Evolutionary conservation across 2,797 vertebrate species (phyloP).

Genomic region (Scomberomorus guttatus): DNA sequence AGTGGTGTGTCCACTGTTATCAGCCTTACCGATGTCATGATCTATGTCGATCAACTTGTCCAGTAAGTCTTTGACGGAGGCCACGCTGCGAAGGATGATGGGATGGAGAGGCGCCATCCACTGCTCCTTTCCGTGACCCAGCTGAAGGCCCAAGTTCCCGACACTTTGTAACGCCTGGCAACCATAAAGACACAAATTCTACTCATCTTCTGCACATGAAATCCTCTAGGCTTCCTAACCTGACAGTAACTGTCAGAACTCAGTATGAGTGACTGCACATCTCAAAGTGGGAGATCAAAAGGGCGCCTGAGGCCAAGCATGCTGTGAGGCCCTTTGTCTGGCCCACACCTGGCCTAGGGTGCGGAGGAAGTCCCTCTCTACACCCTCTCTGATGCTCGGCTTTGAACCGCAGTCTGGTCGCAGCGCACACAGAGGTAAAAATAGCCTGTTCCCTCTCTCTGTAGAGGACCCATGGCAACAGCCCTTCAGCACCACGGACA

Average conservation of each 20-base stretch:
- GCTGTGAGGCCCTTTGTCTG: conserved; percentile 81
- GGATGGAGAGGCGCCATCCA: conserved; percentile 94
- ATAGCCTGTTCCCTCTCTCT: conserved; percentile 75
- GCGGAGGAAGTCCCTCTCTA: conserved; percentile 74
- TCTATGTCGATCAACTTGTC: conserved; percentile 90
- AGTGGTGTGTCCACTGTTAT: conserved; percentile 15
- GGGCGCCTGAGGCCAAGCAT: conserved; percentile 66
- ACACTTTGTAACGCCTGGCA: conserved; percentile 92
- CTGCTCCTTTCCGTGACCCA: conserved; percentile 93
- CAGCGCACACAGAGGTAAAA: conserved; percentile 74
- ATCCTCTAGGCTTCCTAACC: conserved; percentile 11
- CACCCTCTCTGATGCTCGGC: conserved; percentile 75
- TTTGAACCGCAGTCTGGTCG: conserved; percentile 79
- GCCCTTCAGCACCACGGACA: conserved; percentile 82
- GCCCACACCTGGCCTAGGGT: conserved; percentile 80
- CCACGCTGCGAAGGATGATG: conserved; percentile 89
- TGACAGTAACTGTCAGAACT: conserved; percentile 47
- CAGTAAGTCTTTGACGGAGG: conserved; percentile 90
- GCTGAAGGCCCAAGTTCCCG: conserved; percentile 93
- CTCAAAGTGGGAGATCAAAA: conserved; percentile 81
- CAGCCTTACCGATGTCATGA: conserved; percentile 85
- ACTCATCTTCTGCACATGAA: conserved; percentile 48
- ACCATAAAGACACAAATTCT: conserved; percentile 47
- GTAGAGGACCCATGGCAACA: conserved; percentile 77
- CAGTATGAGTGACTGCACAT: conserved; percentile 56